Conservation (phyloP, 2,888 invertebrate species). For the Erynnis tages region DNA sequence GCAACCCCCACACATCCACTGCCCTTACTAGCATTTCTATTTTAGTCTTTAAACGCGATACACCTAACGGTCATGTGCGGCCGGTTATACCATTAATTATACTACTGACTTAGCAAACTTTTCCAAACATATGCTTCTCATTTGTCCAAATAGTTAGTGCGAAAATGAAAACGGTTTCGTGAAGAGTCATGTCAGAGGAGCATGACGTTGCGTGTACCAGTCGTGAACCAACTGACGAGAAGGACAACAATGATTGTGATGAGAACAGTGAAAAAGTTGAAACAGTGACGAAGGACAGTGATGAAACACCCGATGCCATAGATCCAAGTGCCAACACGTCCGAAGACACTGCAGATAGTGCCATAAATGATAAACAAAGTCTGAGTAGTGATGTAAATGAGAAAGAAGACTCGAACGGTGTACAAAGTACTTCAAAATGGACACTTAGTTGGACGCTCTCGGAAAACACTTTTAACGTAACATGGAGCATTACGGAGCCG, state of each 20-base stretch:
- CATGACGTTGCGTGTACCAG: conserved; percentile 56
- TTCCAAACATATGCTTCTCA: background rate
- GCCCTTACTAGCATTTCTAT: conserved; percentile 24
- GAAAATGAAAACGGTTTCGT: conserved; percentile 22
- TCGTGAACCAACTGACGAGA: conserved; percentile 44
- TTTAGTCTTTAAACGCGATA: conserved; percentile 12
- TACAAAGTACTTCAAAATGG: conserved; percentile 28
- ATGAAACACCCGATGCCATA: conserved; percentile 30
- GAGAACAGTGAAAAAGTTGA: conserved; percentile 33
- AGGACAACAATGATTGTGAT: conserved; percentile 32
- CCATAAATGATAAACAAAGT: conserved; percentile 46
- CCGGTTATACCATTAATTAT: background rate
- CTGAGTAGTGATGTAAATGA: conserved; percentile 39
- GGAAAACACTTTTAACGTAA: conserved; percentile 56
- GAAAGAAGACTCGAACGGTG: conserved; percentile 29
- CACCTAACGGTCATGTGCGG: background rate
- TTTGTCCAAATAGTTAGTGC: conserved; percentile 6
- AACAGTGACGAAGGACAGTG: conserved; percentile 29
- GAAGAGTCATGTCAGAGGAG: conserved; percentile 68
- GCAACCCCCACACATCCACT: conserved; percentile 35
- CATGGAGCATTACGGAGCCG: conserved; percentile 72
- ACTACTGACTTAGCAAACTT: background rate
- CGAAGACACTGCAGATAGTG: conserved; percentile 46
- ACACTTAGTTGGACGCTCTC: conserved; percentile 60
- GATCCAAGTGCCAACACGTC: conserved; percentile 58